These are phyloP conservation scores for Tipula helvola DNA, from an alignment of 2,888 invertebrate genomes.

Conservation along the genomic window DNA sequence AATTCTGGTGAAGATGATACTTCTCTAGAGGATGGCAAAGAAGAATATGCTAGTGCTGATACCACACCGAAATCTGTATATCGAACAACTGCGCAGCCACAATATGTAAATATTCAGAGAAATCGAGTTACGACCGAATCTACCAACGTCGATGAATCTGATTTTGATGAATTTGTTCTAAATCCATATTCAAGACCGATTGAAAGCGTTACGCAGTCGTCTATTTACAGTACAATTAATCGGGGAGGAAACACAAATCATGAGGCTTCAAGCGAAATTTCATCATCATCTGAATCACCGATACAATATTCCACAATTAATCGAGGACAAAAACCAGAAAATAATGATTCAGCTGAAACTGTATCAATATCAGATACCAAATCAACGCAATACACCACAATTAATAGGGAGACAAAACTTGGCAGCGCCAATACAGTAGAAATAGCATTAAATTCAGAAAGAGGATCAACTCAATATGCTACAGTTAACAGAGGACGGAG, in stretches of 20 bases:
- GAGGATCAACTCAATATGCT: neutral
- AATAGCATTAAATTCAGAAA: neutral
- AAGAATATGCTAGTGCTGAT: neutral
- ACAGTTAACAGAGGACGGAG: neutral
- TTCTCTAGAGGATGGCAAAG: constrained; percentile 12
- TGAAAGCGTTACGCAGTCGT: neutral
- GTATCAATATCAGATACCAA: neutral
- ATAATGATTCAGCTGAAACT: neutral
- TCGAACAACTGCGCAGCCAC: constrained; percentile 34
- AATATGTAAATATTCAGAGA: constrained; percentile 61
- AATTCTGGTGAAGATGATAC: constrained; percentile 24
- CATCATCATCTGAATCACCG: neutral
- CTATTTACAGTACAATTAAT: neutral
- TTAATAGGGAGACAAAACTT: neutral
- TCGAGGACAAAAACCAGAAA: neutral
- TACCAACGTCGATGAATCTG: neutral
- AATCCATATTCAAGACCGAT: neutral
- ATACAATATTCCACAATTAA: neutral
- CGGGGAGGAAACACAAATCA: neutral
- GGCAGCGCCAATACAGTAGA: neutral
- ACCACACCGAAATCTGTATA: constrained; percentile 16
- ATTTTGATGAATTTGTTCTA: neutral
- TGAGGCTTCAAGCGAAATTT: neutral
- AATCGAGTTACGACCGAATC: constrained; percentile 40
- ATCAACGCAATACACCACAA: neutral